phyloP scores from a whole-genome alignment of 2,797 vertebrate genomes.

The Chiloscyllium punctatum region DNA sequence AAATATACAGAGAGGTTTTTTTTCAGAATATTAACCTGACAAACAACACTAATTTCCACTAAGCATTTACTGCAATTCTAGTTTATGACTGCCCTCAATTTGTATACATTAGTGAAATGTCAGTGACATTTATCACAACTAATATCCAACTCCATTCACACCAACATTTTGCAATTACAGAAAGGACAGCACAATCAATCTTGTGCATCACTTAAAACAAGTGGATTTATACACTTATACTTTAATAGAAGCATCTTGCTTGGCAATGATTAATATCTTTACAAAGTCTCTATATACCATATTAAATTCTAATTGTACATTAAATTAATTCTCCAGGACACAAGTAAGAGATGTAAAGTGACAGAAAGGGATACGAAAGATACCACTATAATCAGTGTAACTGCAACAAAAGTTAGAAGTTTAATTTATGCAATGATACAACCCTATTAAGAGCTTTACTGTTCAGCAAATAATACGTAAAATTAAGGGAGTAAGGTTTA shows the following conservation, averaged over 20 bases:
- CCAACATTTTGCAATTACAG: constrained; percentile 6
- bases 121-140: neutral
- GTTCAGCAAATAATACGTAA: neutral
- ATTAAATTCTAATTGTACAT: neutral
- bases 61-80: neutral
- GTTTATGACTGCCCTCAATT: neutral
- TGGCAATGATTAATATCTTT: neutral
- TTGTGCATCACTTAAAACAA: constrained; percentile 1
- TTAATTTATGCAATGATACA: neutral
- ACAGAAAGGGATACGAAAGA: neutral
- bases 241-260: neutral
- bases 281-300: neutral
- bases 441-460: neutral
- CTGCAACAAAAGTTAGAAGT: neutral
- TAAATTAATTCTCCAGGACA: neutral
- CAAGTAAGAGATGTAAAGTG: neutral
- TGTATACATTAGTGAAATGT: constrained; percentile 6
- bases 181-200: neutral
- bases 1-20: neutral
- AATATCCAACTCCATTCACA: constrained; percentile 1
- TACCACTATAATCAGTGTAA: neutral
- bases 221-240: neutral
- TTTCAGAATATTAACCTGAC: neutral
- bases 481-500: neutral
- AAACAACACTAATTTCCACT: neutral